Conservation (phyloP, 2,113 vertebrate genomes). For the Muscicapa adusta region DNA sequence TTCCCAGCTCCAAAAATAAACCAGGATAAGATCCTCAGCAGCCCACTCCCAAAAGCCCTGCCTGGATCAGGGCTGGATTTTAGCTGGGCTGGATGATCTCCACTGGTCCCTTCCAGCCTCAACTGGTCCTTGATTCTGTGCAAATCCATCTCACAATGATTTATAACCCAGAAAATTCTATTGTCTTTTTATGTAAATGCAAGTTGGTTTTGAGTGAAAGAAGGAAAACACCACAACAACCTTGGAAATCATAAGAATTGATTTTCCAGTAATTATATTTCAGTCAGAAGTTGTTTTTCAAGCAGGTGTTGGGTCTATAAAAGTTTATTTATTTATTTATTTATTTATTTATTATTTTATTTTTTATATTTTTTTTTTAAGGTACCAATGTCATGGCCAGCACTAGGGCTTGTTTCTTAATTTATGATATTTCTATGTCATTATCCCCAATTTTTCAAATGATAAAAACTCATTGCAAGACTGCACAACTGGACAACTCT, state of each 20-base stretch:
- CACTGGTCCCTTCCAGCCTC: neutral
- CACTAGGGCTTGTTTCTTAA: neutral
- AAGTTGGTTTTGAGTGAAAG: neutral
- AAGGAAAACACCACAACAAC: rapidly evolving
- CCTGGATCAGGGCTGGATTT: neutral
- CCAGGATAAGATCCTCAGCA: neutral
- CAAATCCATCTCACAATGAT: neutral
- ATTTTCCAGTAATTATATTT: neutral
- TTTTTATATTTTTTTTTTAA: too few relatives aligned
- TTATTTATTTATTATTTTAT: too few relatives aligned
- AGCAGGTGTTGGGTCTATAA: neutral
- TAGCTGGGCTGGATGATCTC: neutral
- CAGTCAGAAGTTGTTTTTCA: neutral
- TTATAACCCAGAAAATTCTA: neutral
- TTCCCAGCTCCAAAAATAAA: neutral
- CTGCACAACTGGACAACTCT: neutral
- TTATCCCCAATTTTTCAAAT: neutral
- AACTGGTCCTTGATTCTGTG: neutral
- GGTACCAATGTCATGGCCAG: neutral
- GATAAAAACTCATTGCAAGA: neutral
- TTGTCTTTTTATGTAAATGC: neutral
- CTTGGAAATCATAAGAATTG: neutral
- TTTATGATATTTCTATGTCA: neutral
- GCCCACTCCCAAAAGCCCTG: neutral
- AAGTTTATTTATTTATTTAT: neutral